A percentile compares a stretch with the other conserved stretches of the same genome.
Evolutionary conservation across 2,797 vertebrate genomes (phyloP).

Genomic region (Danio albolineatus): DNA sequence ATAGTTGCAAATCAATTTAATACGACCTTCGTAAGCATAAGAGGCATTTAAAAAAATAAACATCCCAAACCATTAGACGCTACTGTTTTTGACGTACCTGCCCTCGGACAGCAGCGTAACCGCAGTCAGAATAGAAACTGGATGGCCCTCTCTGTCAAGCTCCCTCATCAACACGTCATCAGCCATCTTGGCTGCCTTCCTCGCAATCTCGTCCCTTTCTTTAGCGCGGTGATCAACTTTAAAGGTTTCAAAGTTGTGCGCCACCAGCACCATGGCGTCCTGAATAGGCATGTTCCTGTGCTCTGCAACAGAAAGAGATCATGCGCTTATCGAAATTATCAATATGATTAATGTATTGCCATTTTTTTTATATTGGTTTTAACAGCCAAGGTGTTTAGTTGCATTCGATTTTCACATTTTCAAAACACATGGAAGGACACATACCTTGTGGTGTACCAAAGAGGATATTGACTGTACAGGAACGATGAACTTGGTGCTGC

Average conservation of each 20-base stretch:
- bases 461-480: constrained; percentile 98
- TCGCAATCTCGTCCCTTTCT: constrained; percentile 92
- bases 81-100: constrained; percentile 66
- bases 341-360: neutral
- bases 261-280: constrained; percentile 96
- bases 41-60: neutral
- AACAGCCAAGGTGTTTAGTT: no score
- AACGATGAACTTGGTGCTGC: constrained; percentile 97
- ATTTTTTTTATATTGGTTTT: neutral
- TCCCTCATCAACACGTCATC: constrained; percentile 92
- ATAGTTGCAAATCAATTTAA: neutral
- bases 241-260: constrained; percentile 92
- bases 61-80: no score
- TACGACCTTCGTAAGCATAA: neutral
- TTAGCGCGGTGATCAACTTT: constrained; percentile 93
- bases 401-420: no score
- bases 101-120: constrained; percentile 90
- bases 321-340: neutral
- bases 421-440: neutral
- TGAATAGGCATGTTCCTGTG: constrained; percentile 99
- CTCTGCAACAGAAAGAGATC: constrained; percentile 74
- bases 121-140: constrained; percentile 85
- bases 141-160: constrained; percentile 87
- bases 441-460: constrained; percentile 98
- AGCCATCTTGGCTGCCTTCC: constrained; percentile 97